Evolutionary conservation across 2,888 invertebrate species (phyloP).

Genomic region (Drepana falcataria): DNA sequence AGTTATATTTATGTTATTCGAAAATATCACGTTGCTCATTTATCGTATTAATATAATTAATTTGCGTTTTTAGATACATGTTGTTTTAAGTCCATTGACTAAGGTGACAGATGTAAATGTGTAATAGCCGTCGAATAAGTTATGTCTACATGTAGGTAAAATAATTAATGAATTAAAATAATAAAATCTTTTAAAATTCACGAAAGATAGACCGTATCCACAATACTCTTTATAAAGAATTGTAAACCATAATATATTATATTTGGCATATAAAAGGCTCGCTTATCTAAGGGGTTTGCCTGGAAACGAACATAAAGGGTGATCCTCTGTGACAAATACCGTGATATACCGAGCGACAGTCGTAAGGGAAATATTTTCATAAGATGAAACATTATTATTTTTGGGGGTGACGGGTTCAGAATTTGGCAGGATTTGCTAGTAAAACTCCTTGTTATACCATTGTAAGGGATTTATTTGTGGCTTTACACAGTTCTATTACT

Average conservation of each 20-base stretch:
- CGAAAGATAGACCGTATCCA: constrained; percentile 35
- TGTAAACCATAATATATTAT: constrained; percentile 79
- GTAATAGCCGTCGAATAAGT: too few relatives aligned
- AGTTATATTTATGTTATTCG: neutral
- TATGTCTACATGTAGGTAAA: too few relatives aligned
- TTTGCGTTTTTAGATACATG: too few relatives aligned
- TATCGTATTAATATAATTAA: too few relatives aligned
- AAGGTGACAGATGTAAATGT: too few relatives aligned
- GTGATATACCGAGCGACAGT: constrained; percentile 78
- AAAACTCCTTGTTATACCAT: constrained; percentile 19
- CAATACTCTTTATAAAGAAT: constrained; percentile 48
- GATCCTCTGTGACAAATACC: constrained; percentile 79
- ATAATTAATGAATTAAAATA: too few relatives aligned
- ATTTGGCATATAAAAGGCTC: constrained; percentile 80
- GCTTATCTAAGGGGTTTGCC: constrained; percentile 80
- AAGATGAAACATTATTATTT: constrained; percentile 80
- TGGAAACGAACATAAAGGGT: constrained; percentile 79
- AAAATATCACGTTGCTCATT: too few relatives aligned
- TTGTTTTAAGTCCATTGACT: too few relatives aligned
- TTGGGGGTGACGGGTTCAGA: constrained; percentile 72
- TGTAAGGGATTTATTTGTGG: constrained; percentile 18
- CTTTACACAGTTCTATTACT: constrained; percentile 13
- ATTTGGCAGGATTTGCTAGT: constrained; percentile 67
- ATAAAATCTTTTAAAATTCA: too few relatives aligned
- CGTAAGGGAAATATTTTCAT: constrained; percentile 78